Base-by-base conservation (phyloP, 1,140 invertebrate genomes). In the Pemphigus obesinymphae region DNA sequence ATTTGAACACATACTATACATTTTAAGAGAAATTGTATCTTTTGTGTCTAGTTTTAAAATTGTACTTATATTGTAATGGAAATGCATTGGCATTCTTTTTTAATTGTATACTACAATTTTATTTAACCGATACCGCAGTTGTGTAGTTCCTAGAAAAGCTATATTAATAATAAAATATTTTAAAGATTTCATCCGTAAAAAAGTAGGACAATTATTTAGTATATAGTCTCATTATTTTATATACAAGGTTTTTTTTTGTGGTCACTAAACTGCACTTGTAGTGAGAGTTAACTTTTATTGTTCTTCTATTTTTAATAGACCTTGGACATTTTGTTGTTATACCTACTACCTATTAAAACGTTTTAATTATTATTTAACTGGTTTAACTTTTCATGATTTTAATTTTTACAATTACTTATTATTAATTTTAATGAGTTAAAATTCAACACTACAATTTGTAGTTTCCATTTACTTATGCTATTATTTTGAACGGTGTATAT, bases 201-300 rank as follows among this genome's bases (percentile, higher is more conserved):
- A 70, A 70, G n/a, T 70, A 40, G 13, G 13, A 13, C 13, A 23
- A 43, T 43, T 70, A 34, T 29, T 26, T 40, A 45, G 40, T 70
- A 34, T 29, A 43, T 40, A 45, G 40, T 43, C 26, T 70, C 6
- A 45, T 70, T 70, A 45, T 70, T 70, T 70, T 17, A 45, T 70
- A 26, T 70, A 17, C 68, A 26, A 70, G 37, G n/a, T 70, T 70
- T 70, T 70, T 70, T 70, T 20, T 45, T 40, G 68, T 70, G 40
- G 68, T 70, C 40, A 70, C n/a, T 43, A 26, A 70, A 43, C 13
- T 11, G 43, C 2, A 45, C 1, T 43, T 26, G 13, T 43, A 45
- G 23, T 29, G 68, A 70, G 37, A 70, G n/a, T 45, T 26, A 70
- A 17, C 34, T 37, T 29, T 43, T 70, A 45, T 70, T 70, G 13